Percentiles rank a stretch among this genome's conserved stretches.
Evolutionary conservation across 2,888 invertebrate genomes (phyloP).

Genomic region (Thecophora atra): DNA sequence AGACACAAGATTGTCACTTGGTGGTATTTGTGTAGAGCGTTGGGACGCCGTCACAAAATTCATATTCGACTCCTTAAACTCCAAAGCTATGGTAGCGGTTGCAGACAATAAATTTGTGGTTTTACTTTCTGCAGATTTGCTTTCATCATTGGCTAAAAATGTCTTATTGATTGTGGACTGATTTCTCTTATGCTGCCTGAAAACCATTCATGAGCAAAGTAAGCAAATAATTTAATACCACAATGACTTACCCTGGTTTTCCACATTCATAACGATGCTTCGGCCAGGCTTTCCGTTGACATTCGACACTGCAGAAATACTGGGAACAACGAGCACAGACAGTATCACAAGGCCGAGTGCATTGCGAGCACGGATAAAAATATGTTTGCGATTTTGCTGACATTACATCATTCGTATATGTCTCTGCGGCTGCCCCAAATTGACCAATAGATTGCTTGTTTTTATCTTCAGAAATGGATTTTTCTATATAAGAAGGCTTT

Average conservation of each 20-base stretch:
- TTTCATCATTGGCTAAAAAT: background rate
- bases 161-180: background rate
- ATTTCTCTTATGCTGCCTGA: background rate
- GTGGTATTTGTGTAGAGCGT: conserved; percentile 48
- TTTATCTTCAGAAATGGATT: conserved; percentile 47
- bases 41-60: conserved; percentile 2
- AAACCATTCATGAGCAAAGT: background rate
- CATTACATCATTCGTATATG: conserved; percentile 30
- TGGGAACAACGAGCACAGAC: conserved; percentile 51
- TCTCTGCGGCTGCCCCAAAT: conserved; percentile 36
- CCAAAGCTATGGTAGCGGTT: no score
- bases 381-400: conserved; percentile 1
- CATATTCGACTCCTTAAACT: no score
- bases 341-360: conserved; percentile 46
- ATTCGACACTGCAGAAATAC: conserved; percentile 55
- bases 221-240: background rate
- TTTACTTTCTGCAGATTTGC: background rate
- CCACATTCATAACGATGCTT: conserved; percentile 53
- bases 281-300: conserved; percentile 54
- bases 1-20: conserved; percentile 50
- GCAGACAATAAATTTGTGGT: no score
- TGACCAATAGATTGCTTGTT: conserved; percentile 44
- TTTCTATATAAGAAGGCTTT: conserved; percentile 45
- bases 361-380: conserved; percentile 44
- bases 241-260: conserved; percentile 49